Evolutionary conservation across 2,888 invertebrate species (phyloP).

Genomic region (Nemotelus nigrinus): DNA sequence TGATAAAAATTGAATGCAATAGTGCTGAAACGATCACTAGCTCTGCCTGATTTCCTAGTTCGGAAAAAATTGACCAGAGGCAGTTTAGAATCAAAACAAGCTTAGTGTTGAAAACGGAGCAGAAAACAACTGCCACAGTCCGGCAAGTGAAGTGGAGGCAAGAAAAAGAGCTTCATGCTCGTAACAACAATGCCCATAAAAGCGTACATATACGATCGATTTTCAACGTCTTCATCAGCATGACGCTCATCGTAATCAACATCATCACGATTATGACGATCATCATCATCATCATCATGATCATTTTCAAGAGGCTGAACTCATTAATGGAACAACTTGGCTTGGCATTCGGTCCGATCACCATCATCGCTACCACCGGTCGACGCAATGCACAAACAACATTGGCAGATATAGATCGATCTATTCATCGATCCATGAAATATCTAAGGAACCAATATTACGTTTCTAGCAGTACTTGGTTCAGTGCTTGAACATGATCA

Average conservation of each 20-base stretch:
- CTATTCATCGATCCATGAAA: slow-evolving; percentile 21
- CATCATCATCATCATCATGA: slow-evolving; percentile 36
- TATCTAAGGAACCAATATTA: slow-evolving; percentile 16
- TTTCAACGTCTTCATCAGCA: slow-evolving; percentile 40
- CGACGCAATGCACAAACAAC: slow-evolving; percentile 1
- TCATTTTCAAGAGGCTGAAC: slow-evolving; percentile 36
- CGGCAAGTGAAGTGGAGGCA: neutral
- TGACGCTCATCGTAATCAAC: slow-evolving; percentile 26
- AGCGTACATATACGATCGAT: neutral
- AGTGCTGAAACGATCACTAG: slow-evolving; percentile 17
- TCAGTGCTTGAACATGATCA: neutral
- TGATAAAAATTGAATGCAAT: neutral
- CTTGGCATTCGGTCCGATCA: neutral
- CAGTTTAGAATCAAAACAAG: neutral
- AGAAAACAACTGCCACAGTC: neutral
- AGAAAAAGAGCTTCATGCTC: neutral
- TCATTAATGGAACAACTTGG: slow-evolving; percentile 19
- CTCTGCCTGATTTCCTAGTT: neutral
- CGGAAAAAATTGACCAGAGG: neutral
- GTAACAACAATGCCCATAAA: slow-evolving; percentile 28
- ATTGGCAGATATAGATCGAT: slow-evolving; percentile 28
- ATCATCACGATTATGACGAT: slow-evolving; percentile 20
- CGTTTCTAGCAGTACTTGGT: neutral
- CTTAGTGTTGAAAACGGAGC: neutral
- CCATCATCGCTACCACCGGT: neutral